A percentile compares a stretch with the other conserved stretches of the same genome.
phyloP scores from a whole-genome alignment of 2,113 vertebrate genomes.

The Rhynchopsitta pachyrhyncha region DNA sequence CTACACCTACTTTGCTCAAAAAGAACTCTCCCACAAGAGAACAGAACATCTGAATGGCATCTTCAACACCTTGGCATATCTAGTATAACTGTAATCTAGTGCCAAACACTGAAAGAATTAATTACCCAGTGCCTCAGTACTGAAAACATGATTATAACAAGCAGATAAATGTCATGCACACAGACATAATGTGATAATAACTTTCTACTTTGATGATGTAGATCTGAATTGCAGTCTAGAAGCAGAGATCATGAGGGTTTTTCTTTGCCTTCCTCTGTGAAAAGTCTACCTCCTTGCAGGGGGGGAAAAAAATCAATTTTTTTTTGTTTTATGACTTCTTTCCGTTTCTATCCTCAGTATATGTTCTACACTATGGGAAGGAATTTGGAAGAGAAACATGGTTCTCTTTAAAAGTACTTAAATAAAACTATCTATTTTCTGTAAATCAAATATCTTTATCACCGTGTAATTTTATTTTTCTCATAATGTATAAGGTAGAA shows the following conservation, averaged over 20 bases:
- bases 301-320: background rate
- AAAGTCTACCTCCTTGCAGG: background rate
- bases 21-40: background rate
- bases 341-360: background rate
- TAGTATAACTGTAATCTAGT: background rate
- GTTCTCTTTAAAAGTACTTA: background rate
- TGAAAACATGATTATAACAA: slow-evolving; percentile 46
- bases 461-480: background rate
- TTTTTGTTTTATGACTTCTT: background rate
- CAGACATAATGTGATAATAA: slow-evolving; percentile 22
- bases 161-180: slow-evolving; percentile 41
- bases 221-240: background rate
- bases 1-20: background rate
- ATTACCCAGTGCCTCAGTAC: slow-evolving; percentile 13
- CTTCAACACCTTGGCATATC: slow-evolving; percentile 20
- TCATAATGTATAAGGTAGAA: background rate
- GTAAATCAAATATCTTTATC: background rate
- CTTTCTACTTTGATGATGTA: background rate
- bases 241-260: background rate
- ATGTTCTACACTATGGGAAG: background rate
- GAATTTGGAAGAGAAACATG: background rate
- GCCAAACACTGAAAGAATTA: slow-evolving; percentile 41
- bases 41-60: slow-evolving; percentile 11
- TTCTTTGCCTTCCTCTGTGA: background rate
- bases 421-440: background rate